Conservation (phyloP, 2,797 vertebrate species). For the Sebastes kiyomatsui region DNA sequence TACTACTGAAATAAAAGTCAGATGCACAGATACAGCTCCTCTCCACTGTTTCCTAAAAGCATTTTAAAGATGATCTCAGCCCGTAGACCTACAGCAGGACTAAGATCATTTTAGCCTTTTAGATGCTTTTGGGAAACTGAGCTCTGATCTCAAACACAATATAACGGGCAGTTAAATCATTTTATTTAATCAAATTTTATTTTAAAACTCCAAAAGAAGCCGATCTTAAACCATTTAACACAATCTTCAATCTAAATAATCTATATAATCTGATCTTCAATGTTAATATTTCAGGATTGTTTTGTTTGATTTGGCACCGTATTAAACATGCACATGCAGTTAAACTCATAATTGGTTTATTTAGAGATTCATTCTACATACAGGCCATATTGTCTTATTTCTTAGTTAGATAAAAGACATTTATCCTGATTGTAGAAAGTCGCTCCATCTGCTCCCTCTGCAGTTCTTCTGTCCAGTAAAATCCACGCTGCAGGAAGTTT, state of each 20-base stretch:
- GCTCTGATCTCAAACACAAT: background rate
- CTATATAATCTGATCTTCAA: background rate
- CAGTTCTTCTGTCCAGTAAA: background rate
- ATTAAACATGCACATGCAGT: background rate
- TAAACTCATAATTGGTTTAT: background rate
- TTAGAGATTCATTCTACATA: no score
- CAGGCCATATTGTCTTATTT: background rate
- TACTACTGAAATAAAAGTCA: no score
- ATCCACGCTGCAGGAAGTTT: background rate
- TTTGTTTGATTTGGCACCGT: background rate
- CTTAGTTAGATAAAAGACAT: background rate
- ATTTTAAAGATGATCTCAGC: no score
- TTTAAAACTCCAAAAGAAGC: background rate
- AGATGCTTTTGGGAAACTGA: no score
- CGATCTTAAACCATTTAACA: background rate
- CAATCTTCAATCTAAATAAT: background rate
- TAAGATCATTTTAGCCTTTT: no score
- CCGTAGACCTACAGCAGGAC: no score
- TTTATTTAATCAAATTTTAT: background rate
- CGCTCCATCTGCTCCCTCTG: background rate
- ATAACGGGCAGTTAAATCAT: background rate
- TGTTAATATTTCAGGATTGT: background rate
- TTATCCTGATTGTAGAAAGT: background rate
- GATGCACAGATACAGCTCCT: no score
- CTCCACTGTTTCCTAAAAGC: no score